Evolutionary conservation across 35 echinoderm and acorn worm species (phyloP).

Genomic region (Heliocidaris tuberculata): DNA sequence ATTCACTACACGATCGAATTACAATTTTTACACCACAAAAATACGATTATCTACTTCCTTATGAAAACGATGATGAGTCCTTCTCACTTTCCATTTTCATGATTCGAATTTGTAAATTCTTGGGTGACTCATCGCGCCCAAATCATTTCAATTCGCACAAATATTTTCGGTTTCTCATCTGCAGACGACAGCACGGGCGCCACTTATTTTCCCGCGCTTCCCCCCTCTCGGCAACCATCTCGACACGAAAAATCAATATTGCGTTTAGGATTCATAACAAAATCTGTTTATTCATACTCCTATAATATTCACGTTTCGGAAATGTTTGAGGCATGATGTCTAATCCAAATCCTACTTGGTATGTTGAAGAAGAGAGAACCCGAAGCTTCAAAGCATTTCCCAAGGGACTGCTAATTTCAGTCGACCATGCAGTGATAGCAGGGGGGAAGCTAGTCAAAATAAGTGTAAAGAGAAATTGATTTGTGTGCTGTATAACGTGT

Average conservation of each 20-base stretch:
- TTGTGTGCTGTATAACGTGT: neutral
- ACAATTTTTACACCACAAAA: no score
- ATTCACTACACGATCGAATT: no score
- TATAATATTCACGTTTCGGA: conserved; percentile 1
- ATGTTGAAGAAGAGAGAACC: neutral
- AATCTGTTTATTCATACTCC: neutral
- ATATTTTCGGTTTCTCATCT: neutral
- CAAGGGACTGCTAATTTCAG: neutral
- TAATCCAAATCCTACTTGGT: neutral
- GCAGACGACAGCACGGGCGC: neutral
- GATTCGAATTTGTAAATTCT: neutral
- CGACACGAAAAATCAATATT: neutral
- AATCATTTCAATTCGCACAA: conserved; percentile 2
- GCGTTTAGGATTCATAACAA: conserved; percentile 12
- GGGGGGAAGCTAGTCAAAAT: neutral
- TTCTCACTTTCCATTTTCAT: neutral
- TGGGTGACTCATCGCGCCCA: neutral
- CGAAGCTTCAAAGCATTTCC: neutral
- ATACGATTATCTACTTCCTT: no score
- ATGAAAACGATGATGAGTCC: neutral
- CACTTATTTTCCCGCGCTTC: neutral
- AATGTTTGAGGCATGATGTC: neutral
- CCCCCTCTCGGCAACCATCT: neutral
- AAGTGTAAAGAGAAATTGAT: neutral
- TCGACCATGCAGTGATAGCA: neutral